Evolutionary conservation across 2,888 invertebrate species (phyloP).

Genomic region (Dexiosoma caninum): DNA sequence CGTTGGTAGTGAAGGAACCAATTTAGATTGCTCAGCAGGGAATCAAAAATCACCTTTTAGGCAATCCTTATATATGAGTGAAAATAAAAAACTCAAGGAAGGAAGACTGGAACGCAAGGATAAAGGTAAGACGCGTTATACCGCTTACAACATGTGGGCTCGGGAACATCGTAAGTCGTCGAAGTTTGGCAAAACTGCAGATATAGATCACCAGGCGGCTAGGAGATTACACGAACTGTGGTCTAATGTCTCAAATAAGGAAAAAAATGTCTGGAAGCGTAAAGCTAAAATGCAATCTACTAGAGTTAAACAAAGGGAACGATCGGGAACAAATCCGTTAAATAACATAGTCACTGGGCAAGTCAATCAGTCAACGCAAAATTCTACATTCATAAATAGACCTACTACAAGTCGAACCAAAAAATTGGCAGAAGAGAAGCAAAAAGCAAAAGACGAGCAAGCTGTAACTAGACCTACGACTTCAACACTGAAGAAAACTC

Average conservation of each 20-base stretch:
- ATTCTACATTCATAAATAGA: conserved; percentile 70
- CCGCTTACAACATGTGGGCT: conserved; percentile 95
- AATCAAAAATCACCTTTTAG: conserved; percentile 73
- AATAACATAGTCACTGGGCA: conserved; percentile 57
- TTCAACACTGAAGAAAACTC: conserved; percentile 57
- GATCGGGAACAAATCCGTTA: not conserved
- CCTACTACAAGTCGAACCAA: conserved; percentile 73
- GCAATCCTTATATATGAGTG: conserved; percentile 84
- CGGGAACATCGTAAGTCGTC: conserved; percentile 85
- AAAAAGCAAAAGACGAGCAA: conserved; percentile 57
- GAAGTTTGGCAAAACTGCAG: conserved; percentile 56
- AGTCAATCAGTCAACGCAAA: not conserved
- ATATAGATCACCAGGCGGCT: conserved; percentile 80
- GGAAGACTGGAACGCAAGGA: conserved; percentile 88
- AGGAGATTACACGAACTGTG: conserved; percentile 92
- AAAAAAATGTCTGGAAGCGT: conserved; percentile 87
- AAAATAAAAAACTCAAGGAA: conserved; percentile 82
- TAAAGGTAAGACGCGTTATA: conserved; percentile 88
- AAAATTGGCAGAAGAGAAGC: conserved; percentile 72
- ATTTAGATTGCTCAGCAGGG: conserved; percentile 52
- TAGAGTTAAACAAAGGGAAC: conserved; percentile 68
- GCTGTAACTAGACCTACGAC: conserved; percentile 20
- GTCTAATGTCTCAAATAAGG: conserved; percentile 85
- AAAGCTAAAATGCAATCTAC: conserved; percentile 82
- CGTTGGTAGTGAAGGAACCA: conserved; percentile 71